These are phyloP conservation scores for Atlantisia rogersi DNA, from an alignment of 2,113 vertebrate genomes.

Conservation along the genomic window DNA sequence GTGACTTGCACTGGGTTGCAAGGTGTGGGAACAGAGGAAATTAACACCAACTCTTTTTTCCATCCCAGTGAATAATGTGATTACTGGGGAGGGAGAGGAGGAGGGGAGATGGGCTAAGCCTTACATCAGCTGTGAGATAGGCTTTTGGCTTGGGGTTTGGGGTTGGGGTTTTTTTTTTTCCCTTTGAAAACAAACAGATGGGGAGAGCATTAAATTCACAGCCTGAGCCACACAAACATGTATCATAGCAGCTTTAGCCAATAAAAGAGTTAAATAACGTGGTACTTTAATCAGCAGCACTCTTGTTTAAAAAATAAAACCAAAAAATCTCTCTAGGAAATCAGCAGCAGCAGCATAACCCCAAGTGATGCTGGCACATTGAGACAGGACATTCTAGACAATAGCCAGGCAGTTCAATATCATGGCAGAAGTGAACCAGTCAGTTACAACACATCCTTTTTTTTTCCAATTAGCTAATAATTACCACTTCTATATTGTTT, in stretches of 20 bases:
- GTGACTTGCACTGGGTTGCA: neutral
- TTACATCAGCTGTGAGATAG: neutral
- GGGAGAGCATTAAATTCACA: neutral
- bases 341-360: neutral
- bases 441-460: neutral
- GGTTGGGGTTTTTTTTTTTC: too few relatives aligned
- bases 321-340: neutral
- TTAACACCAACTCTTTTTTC: slow-evolving; percentile 13
- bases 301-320: neutral
- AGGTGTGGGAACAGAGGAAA: slow-evolving; percentile 27
- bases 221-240: neutral
- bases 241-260: neutral
- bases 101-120: neutral
- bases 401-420: neutral
- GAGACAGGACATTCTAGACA: neutral
- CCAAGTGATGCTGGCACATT: neutral
- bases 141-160: neutral
- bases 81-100: neutral
- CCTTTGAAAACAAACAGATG: neutral
- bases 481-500: neutral
- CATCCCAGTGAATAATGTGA: slow-evolving; percentile 21
- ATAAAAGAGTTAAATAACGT: neutral
- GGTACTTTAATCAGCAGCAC: neutral
- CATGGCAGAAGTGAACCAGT: neutral
- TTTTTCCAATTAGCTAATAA: neutral